Percentiles rank a stretch among this genome's conserved stretches.
These are phyloP conservation scores for Dendrolimus houi DNA, from an alignment of 2,888 invertebrate genomes.

Conservation along the genomic window DNA sequence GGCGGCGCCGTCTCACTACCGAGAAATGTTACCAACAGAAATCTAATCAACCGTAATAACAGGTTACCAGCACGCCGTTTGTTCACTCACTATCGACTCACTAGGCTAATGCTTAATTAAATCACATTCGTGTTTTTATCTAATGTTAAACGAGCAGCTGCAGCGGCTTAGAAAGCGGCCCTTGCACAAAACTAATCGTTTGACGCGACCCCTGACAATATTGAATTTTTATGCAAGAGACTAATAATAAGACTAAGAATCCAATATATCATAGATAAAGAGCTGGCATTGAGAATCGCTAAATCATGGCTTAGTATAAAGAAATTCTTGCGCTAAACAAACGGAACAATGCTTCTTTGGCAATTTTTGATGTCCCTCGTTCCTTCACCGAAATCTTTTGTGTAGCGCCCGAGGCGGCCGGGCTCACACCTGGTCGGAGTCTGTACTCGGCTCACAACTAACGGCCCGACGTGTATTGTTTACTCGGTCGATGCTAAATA, in stretches of 20 bases:
- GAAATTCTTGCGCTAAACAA: slow-evolving; percentile 58
- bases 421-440: slow-evolving; percentile 54
- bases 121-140: slow-evolving; percentile 65
- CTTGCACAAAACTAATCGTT: slow-evolving; percentile 32
- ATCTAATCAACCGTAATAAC: slow-evolving; percentile 76
- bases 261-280: slow-evolving; percentile 64
- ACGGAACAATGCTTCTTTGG: slow-evolving; percentile 45
- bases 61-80: slow-evolving; percentile 69
- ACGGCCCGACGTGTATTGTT: slow-evolving; percentile 50
- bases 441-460: slow-evolving; percentile 12
- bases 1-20: slow-evolving; percentile 71
- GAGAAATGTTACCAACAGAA: slow-evolving; percentile 76
- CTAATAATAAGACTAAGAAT: too few relatives aligned
- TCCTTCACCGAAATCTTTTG: slow-evolving; percentile 71
- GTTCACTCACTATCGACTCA: slow-evolving; percentile 65
- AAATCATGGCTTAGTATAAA: slow-evolving; percentile 39
- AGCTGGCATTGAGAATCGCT: slow-evolving; percentile 36
- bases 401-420: slow-evolving; percentile 48
- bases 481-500: slow-evolving; percentile 55
- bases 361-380: slow-evolving; percentile 46
- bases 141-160: slow-evolving; percentile 50
- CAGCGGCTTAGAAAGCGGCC: slow-evolving; percentile 27
- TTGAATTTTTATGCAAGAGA: slow-evolving; percentile 25
- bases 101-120: slow-evolving; percentile 70
- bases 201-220: slow-evolving; percentile 27